Percentiles rank a stretch among this genome's conserved stretches.
Evolutionary conservation across 2,797 vertebrate genomes (phyloP).

Genomic region (Pristis pectinata): DNA sequence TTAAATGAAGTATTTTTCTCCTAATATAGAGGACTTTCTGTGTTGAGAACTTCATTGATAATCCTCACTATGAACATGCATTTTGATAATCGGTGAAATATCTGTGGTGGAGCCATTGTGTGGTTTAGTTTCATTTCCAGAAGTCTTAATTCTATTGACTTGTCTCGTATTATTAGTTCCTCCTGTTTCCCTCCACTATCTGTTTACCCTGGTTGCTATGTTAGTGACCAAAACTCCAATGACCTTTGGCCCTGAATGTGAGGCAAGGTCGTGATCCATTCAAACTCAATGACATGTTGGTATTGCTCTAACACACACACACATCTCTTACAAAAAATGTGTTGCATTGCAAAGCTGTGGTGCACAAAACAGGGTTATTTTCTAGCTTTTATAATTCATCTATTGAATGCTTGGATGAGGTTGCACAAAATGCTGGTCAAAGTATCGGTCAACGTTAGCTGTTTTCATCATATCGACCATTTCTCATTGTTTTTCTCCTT

Average conservation of each 20-base stretch:
- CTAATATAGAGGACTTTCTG: not conserved
- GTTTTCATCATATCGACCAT: not conserved
- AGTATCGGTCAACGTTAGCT: not conserved
- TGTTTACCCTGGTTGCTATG: conserved; percentile 32
- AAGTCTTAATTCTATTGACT: conserved; percentile 29
- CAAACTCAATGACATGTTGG: conserved; percentile 42
- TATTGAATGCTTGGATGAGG: not conserved
- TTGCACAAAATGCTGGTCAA: not conserved
- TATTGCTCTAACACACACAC: too few relatives aligned
- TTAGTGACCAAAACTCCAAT: conserved; percentile 34
- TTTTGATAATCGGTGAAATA: conserved; percentile 13
- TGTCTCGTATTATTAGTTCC: conserved; percentile 34
- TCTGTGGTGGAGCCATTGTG: conserved; percentile 6
- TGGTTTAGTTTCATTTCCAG: conserved; percentile 26
- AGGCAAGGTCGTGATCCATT: conserved; percentile 47
- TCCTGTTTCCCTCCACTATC: not conserved
- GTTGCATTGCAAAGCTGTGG: too few relatives aligned
- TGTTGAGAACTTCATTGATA: not conserved
- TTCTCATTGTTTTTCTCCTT: not conserved
- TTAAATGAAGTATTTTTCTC: not conserved
- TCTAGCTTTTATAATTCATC: too few relatives aligned
- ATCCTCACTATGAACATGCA: not conserved
- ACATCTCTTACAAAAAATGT: not conserved
- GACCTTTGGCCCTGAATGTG: conserved; percentile 41
- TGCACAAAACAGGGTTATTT: too few relatives aligned